These are phyloP conservation scores for Corythornis madagascariensis DNA, from an alignment of 2,113 vertebrate species.

Conservation along the genomic window DNA sequence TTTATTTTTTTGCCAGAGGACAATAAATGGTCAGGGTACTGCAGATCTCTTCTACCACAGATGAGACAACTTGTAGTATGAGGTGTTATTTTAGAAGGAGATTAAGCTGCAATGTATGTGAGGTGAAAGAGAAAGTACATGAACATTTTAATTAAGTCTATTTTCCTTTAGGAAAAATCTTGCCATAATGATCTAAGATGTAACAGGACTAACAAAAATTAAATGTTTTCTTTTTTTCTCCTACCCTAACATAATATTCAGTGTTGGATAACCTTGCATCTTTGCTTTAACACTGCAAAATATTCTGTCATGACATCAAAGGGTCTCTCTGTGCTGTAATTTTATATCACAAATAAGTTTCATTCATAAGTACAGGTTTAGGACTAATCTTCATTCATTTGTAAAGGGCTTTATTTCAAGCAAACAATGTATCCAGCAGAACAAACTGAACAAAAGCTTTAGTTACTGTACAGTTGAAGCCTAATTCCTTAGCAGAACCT, in stretches of 20 bases:
- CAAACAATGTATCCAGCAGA: not conserved
- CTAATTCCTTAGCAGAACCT: not conserved
- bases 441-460: not conserved
- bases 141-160: not conserved
- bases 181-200: not conserved
- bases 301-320: not conserved
- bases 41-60: not conserved
- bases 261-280: not conserved
- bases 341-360: not conserved
- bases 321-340: not conserved
- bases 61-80: not conserved
- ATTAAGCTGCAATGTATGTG: not conserved
- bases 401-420: not conserved
- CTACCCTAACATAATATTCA: not conserved
- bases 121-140: not conserved
- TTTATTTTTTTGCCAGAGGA: not conserved
- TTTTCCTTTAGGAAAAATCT: conserved; percentile 18
- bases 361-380: conserved; percentile 2
- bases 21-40: not conserved
- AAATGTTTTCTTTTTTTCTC: not conserved
- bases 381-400: not conserved
- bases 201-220: not conserved
- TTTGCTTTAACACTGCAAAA: not conserved
- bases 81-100: not conserved
- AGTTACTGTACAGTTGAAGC: not conserved